These are phyloP conservation scores for Halocynthia aurantium DNA, from an alignment of 23 tunicate species.

Conservation along the genomic window DNA sequence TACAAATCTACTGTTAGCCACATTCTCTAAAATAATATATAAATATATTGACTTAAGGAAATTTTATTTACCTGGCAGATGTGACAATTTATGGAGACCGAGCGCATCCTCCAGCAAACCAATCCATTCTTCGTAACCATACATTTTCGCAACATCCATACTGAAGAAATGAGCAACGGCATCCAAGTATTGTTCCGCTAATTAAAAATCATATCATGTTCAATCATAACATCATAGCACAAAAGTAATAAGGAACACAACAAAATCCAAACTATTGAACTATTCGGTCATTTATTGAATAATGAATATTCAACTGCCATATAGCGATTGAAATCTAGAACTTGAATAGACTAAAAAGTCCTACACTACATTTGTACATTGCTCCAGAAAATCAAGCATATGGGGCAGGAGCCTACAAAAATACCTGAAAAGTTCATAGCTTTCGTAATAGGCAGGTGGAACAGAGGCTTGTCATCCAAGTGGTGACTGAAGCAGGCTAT, in stretches of 20 bases:
- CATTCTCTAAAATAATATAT: neutral
- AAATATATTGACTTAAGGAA: neutral
- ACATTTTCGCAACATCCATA: conserved; percentile 58
- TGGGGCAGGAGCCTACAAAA: neutral
- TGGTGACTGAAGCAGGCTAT: conserved; percentile 86
- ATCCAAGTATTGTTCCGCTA: conserved; percentile 79
- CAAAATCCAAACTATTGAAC: neutral
- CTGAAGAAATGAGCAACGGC: conserved; percentile 71
- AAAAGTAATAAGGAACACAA: neutral
- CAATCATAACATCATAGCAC: too few relatives aligned
- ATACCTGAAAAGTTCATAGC: conserved; percentile 63
- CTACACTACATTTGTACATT: too few relatives aligned
- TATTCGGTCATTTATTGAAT: neutral
- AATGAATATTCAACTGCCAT: too few relatives aligned
- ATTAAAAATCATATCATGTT: neutral
- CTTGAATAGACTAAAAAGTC: too few relatives aligned
- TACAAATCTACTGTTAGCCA: neutral
- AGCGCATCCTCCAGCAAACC: conserved; percentile 64
- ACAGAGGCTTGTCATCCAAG: conserved; percentile 79
- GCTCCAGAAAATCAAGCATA: too few relatives aligned
- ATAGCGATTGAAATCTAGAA: too few relatives aligned
- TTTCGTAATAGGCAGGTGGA: conserved; percentile 64
- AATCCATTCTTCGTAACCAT: conserved; percentile 80
- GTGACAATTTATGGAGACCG: conserved; percentile 45
- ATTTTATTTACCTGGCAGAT: conserved; percentile 55